Evolutionary conservation across 2,113 vertebrate species (phyloP), one percentile per base, ranked within the genome.

Genomic region (Barbus barbus): DNA sequence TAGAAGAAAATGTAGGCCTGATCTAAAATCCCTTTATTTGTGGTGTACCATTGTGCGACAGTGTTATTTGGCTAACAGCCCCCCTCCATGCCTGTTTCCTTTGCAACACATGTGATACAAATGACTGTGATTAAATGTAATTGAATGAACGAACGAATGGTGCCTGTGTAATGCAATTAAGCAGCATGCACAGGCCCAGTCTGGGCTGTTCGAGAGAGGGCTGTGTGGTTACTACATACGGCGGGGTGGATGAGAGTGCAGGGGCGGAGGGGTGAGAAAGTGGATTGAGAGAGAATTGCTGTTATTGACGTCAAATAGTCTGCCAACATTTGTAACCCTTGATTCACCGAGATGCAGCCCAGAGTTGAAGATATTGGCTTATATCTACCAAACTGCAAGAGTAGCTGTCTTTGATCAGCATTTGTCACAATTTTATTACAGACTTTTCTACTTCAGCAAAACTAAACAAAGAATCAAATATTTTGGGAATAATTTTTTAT

Each of bases 271-370:
- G 48, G 41, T 82, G 80, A 9, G 76, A 56, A 72, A 56, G 26
- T 67, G 60, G 56, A 51, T 67, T 83, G 14, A 72, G 84, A 81
- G 86, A 83, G 86, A 81, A 86, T 89, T 75, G 86, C 84, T 89
- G 84, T 89, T 84, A 85, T 74, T 88, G 90, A 91, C 87, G 84
- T 92, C 88, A 90, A 88, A 85, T 84, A 85, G 85, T 85, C 89
- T 88, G 86, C 78, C 81, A 63, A 26, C 22, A 85, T 85, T 74
- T 72, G 85, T 67, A 89, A 86, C 67, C 82, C 83, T 87, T 90
- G 83, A 73, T 86, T 83, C 83, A 87, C 84, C 72, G 86, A 46
- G 82, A 88, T 38, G 44, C 22, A 79, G 58, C 33, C 31, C 28
- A 69, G 20, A 58, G 33, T 5, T 31, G 0, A 18, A 78, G 36